phyloP scores from a whole-genome alignment of 2,113 vertebrate genomes.

The Synchiropus splendidus region DNA sequence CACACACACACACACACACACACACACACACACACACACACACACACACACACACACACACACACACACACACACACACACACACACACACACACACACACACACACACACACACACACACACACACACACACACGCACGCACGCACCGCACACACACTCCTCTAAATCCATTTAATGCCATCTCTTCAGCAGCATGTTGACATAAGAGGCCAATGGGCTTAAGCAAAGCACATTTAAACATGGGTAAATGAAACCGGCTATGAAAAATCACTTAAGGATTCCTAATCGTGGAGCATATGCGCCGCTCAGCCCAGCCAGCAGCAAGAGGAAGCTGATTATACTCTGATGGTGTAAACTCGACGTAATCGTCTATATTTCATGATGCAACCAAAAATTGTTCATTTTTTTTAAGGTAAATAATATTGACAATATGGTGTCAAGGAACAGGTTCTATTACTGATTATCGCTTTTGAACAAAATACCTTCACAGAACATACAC shows the following conservation, averaged over 20 bases:
- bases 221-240: slow-evolving; percentile 63
- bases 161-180: slow-evolving; percentile 64
- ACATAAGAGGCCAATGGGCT: slow-evolving; percentile 66
- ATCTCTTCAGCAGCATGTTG: slow-evolving; percentile 64
- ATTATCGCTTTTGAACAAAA: too few relatives aligned
- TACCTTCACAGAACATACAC: too few relatives aligned
- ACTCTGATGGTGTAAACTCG: slow-evolving; percentile 55
- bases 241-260: slow-evolving; percentile 55
- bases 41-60: neutral
- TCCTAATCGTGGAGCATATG: slow-evolving; percentile 54
- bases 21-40: neutral
- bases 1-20: slow-evolving; percentile 5
- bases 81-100: slow-evolving; percentile 21
- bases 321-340: slow-evolving; percentile 38
- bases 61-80: neutral
- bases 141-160: slow-evolving; percentile 23
- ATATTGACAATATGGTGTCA: too few relatives aligned
- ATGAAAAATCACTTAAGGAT: slow-evolving; percentile 65
- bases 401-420: too few relatives aligned
- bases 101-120: slow-evolving; percentile 12
- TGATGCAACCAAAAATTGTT: slow-evolving; percentile 44
- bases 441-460: too few relatives aligned
- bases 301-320: slow-evolving; percentile 35
- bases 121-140: slow-evolving; percentile 11
- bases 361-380: slow-evolving; percentile 41